Evolutionary conservation across 2,113 vertebrate species (phyloP).

Genomic region (Plestiodon gilberti): DNA sequence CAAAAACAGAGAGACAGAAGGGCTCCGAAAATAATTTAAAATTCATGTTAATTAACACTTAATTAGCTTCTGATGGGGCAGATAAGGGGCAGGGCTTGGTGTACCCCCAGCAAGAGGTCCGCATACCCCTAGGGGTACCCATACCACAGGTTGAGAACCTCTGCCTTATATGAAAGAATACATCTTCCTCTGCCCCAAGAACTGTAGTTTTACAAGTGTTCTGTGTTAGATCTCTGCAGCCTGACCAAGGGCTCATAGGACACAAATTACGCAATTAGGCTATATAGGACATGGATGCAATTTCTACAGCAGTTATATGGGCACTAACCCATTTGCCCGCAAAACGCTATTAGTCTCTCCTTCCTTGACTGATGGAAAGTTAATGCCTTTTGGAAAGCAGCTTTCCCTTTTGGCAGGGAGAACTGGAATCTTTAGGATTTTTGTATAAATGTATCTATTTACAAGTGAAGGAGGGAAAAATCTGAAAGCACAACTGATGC

Average conservation of each 20-base stretch:
- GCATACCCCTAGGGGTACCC: too few relatives aligned
- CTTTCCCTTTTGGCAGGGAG: not conserved
- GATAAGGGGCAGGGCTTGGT: too few relatives aligned
- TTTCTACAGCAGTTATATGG: not conserved
- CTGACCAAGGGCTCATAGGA: not conserved
- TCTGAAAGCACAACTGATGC: not conserved
- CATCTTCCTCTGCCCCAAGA: not conserved
- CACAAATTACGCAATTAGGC: not conserved
- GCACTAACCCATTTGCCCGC: constrained; percentile 9
- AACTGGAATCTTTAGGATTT: not conserved
- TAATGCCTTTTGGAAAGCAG: not conserved
- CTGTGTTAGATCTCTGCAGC: too few relatives aligned
- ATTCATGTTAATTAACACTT: too few relatives aligned
- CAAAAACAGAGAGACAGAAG: too few relatives aligned
- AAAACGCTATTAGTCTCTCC: not conserved
- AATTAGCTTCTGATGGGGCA: too few relatives aligned
- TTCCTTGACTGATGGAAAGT: not conserved
- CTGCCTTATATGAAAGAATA: not conserved
- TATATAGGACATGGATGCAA: not conserved
- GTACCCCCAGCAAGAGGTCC: too few relatives aligned
- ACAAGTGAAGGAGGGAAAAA: not conserved
- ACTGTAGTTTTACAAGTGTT: not conserved
- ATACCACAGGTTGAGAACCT: too few relatives aligned
- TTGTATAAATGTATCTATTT: not conserved
- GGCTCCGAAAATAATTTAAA: too few relatives aligned